A percentile compares a stretch with the other conserved stretches of the same genome.
Conservation (phyloP, 2,888 invertebrate species). For the Cephus rjabovi region DNA sequence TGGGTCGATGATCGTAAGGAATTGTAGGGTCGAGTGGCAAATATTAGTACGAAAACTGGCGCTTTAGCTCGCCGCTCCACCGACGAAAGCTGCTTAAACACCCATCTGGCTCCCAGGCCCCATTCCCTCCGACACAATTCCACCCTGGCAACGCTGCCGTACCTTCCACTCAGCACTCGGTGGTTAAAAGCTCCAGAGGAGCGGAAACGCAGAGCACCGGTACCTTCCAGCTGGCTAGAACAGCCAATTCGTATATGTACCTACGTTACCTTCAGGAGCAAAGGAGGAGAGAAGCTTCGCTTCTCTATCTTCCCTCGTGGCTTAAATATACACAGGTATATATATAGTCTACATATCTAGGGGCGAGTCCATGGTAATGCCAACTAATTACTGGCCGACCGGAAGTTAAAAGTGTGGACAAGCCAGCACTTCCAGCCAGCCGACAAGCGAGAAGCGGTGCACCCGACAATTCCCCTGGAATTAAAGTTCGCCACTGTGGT, state of each 20-base stretch:
- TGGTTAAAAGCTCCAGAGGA: constrained; percentile 50
- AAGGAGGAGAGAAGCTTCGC: neutral
- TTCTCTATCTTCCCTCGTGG: neutral
- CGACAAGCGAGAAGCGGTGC: constrained; percentile 13
- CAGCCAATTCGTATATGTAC: neutral
- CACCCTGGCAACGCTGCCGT: constrained; percentile 41
- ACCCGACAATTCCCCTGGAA: constrained; percentile 22
- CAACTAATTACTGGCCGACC: constrained; percentile 56
- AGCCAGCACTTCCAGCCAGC: constrained; percentile 31
- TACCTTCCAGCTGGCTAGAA: neutral
- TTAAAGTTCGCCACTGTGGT: constrained; percentile 35
- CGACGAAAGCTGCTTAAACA: constrained; percentile 64
- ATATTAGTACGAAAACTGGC: constrained; percentile 65
- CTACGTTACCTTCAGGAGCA: neutral
- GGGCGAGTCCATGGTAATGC: constrained; percentile 52
- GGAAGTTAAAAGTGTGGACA: constrained; percentile 59
- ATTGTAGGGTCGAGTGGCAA: constrained; percentile 58
- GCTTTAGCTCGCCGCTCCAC: constrained; percentile 53
- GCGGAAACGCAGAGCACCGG: neutral
- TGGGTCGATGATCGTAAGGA: neutral
- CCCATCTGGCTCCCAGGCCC: constrained; percentile 36
- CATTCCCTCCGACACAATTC: constrained; percentile 49
- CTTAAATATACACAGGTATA: neutral
- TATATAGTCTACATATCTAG: neutral
- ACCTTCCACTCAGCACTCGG: constrained; percentile 40